Evolutionary conservation across 2,797 vertebrate genomes (phyloP), one percentile per base, ranked within the genome.

Genomic region (Denticeps clupeoides): DNA sequence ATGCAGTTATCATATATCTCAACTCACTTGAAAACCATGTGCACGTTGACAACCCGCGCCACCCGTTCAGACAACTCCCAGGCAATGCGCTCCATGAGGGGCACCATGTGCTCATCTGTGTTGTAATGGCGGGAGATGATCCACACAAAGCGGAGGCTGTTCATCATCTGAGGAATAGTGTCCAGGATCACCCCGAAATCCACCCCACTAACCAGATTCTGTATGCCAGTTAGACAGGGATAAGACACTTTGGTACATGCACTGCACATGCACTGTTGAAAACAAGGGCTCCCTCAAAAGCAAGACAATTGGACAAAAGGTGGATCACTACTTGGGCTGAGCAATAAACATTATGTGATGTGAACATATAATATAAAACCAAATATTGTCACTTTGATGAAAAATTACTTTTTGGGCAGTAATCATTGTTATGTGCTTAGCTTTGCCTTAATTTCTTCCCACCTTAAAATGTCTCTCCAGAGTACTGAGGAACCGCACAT

Each of bases 401-500:
- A n/a, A n/a, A n/a, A n/a, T n/a, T n/a, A n/a, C n/a, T n/a, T n/a
- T n/a, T n/a, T n/a, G n/a, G n/a, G n/a, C n/a, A n/a, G n/a, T n/a
- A n/a, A n/a, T n/a, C n/a, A n/a, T n/a, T n/a, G n/a, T n/a, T n/a
- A n/a, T n/a, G n/a, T n/a, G n/a, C n/a, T n/a, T n/a, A n/a, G n/a
- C n/a, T n/a, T n/a, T n/a, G n/a, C n/a, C n/a, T n/a, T n/a, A n/a
- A n/a, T 24, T 7, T 13, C 9, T 9, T 3, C 70, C 70, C 55
- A 93, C 95, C 87, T 89, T 89, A 47, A 99, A 88, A 56, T 91
- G 81, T 1, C 81, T 75, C 49, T 96, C 82, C 1, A 99, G 69
- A 0, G 81, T 87, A 52, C 80, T 81, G 2, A 99, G 90, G 53
- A 90, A 91, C 22, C 79, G 74, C 5, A 77, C 59, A 4, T 89